A percentile compares a stretch with the other conserved stretches of the same genome.
phyloP scores from a whole-genome alignment of 2,888 invertebrate genomes.

The Artemia sp. region DNA sequence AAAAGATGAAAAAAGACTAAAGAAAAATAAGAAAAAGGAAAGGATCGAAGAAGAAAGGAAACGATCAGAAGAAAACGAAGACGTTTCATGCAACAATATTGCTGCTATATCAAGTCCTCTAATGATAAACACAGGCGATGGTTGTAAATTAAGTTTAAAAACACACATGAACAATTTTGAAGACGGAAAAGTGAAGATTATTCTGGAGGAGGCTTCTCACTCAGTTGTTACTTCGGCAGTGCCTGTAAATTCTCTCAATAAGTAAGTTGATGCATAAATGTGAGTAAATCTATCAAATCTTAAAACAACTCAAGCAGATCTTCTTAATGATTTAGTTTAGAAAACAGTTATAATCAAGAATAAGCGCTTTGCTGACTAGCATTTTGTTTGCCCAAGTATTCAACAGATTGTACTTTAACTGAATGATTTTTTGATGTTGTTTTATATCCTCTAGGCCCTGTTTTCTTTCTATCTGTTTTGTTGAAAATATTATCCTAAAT shows the following conservation, averaged over 20 bases:
- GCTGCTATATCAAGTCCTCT: conserved; percentile 30
- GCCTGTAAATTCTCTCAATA: conserved; percentile 32
- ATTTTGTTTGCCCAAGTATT: too few species aligned
- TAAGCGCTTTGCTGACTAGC: too few species aligned
- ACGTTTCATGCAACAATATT: not conserved
- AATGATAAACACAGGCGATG: conserved; percentile 32
- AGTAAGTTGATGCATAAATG: conserved; percentile 27
- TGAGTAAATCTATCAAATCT: too few species aligned
- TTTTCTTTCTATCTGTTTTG: too few species aligned
- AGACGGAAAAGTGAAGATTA: conserved; percentile 33
- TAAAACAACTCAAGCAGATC: too few species aligned
- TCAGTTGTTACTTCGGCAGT: conserved; percentile 33
- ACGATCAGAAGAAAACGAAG: not conserved
- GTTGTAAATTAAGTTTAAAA: conserved; percentile 34
- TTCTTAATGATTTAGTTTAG: too few species aligned
- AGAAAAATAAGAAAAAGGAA: conserved; percentile 4
- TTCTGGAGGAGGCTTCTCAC: conserved; percentile 33
- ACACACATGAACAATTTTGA: conserved; percentile 36
- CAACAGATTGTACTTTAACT: too few species aligned
- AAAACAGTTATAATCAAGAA: too few species aligned
- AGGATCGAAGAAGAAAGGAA: not conserved
- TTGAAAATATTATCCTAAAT: too few species aligned
- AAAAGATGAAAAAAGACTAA: not conserved
- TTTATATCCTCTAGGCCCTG: too few species aligned
- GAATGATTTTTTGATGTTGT: too few species aligned